These are phyloP conservation scores for Bombus sylvicola DNA, from an alignment of 1,140 invertebrate species.

Conservation along the genomic window DNA sequence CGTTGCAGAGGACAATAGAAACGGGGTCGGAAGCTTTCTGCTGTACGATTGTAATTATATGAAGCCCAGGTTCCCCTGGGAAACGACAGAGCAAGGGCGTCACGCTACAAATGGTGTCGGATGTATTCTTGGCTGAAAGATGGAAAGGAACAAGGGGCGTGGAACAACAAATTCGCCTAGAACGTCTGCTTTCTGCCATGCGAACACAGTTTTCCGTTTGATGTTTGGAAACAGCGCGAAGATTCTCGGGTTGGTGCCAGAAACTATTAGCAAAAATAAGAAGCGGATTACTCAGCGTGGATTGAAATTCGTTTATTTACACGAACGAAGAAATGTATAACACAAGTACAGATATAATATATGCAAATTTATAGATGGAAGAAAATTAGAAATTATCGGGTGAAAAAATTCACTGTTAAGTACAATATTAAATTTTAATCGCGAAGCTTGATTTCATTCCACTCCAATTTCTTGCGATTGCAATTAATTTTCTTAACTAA, in stretches of 20 bases:
- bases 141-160: neutral
- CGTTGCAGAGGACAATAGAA: constrained; percentile 20
- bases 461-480: neutral
- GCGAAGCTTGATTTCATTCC: neutral
- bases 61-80: neutral
- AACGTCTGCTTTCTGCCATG: neutral
- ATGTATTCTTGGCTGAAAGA: neutral
- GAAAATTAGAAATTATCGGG: neutral
- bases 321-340: too few species aligned
- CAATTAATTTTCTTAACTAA: neutral
- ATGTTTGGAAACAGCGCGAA: neutral
- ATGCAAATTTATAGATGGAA: neutral
- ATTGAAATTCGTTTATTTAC: neutral
- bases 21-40: neutral
- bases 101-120: constrained; percentile 4
- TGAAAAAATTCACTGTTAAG: neutral
- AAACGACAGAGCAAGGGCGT: neutral
- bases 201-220: too few species aligned
- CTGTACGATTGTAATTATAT: constrained; percentile 55
- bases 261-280: neutral
- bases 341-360: too few species aligned
- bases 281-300: neutral
- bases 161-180: constrained; percentile 8
- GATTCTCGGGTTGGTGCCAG: neutral
- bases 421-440: neutral